Base-by-base conservation (phyloP, 92 coral and sea anemone species). In the Porites evermanni region DNA sequence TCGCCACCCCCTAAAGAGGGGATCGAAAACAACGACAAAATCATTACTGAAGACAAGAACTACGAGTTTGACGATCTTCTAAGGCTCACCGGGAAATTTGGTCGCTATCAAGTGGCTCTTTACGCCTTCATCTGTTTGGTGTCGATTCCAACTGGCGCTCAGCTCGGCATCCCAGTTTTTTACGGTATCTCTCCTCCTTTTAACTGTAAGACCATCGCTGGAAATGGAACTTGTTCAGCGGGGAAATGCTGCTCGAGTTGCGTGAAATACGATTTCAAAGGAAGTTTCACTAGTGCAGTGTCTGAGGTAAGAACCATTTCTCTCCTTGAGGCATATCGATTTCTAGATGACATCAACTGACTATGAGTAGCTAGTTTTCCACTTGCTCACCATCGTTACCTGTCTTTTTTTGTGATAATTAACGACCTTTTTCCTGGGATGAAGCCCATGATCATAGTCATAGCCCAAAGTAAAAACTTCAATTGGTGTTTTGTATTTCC, bases 91-190 rank as follows among this genome's bases (percentile, higher is more conserved):
- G 97, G 97, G 5, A 92, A 94, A 12, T 94, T 94, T 59, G 97
- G 95, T 4, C 93, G 93, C 5, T 94, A 82, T 51, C 87, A 85
- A 9, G 44, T 75, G 21, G 70, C 60, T 51, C 91, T 91, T 7
- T 94, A 86, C 79, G 70, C 80, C 12, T 94, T 91, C 72, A 84
- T 94, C 89, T 91, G 91, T 56, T 12, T 85, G 20, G 66, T 94
- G 24, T 89, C 97, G 1, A 63, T 94, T 52, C 97, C 97, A 2
- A 65, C 91, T 0, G 93, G 97, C 16, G 90, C 91, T 18, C 97
- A 94, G 53, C 89, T 88, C 24, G 72, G 84, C 10, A 88, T 85
- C 20, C 97, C 89, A 80, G 95, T 94, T 8, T 94, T 91, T 78
- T 94, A 94, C 20, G 95, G 92, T 18, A 91, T 93, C 11, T 86